Percentiles rank a stretch among this genome's conserved stretches.
phyloP scores from a whole-genome alignment of 2,797 vertebrate genomes.

The Trichosurus vulpecula region DNA sequence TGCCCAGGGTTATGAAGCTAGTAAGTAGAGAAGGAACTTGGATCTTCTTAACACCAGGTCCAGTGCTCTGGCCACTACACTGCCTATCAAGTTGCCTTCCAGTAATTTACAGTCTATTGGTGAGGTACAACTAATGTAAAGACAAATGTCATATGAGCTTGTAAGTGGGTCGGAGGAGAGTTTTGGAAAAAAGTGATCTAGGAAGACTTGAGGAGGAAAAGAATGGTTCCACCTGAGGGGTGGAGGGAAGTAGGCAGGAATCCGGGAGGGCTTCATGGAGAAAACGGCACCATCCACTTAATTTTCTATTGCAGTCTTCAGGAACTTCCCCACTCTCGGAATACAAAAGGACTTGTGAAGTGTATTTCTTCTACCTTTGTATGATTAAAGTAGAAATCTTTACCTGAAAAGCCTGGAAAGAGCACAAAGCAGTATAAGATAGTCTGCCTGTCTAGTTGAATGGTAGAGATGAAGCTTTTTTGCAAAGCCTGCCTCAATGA shows the following conservation, averaged over 20 bases:
- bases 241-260: background rate
- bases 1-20: background rate
- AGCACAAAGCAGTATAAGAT: background rate
- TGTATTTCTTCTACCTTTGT: conserved; percentile 1
- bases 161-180: background rate
- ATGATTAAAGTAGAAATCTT: background rate
- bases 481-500: conserved; percentile 69
- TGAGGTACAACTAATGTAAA: background rate
- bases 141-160: background rate
- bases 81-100: background rate
- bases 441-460: conserved; percentile 34
- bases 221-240: background rate
- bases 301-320: background rate
- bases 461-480: conserved; percentile 24
- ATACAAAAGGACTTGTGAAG: background rate
- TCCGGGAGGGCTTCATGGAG: background rate
- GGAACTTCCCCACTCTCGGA: background rate
- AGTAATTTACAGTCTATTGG: background rate
- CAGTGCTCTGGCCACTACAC: too few relatives aligned
- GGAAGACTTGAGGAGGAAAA: background rate
- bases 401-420: conserved; percentile 22
- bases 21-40: background rate
- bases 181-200: background rate
- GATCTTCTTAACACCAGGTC: background rate
- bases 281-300: background rate